phyloP scores from a whole-genome alignment of 1,140 invertebrate genomes.

The Ooceraea biroi region DNA sequence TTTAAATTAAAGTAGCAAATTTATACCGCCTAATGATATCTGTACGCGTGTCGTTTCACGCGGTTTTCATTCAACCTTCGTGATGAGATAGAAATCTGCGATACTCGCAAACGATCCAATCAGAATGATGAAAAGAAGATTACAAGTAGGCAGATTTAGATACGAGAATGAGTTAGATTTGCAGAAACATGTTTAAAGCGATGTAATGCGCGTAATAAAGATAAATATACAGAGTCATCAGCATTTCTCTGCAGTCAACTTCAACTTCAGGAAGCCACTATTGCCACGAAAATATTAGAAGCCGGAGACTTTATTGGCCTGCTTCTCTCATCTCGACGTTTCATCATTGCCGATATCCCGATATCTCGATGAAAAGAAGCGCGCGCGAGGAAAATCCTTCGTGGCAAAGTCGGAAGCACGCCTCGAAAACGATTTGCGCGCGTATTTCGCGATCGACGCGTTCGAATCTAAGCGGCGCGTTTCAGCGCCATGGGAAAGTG shows the following conservation, averaged over 20 bases:
- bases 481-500: constrained; percentile 59
- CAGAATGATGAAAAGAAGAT: not conserved
- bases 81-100: not conserved
- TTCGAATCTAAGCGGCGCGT: not conserved
- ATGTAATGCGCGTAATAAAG: not conserved
- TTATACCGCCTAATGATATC: not conserved
- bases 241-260: too few species aligned
- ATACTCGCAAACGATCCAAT: not conserved
- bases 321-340: not conserved
- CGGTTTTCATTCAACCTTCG: not conserved
- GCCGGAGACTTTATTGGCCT: not conserved
- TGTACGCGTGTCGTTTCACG: not conserved
- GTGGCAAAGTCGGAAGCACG: not conserved
- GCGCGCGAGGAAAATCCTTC: constrained; percentile 15
- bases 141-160: not conserved
- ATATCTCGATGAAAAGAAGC: not conserved
- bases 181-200: not conserved
- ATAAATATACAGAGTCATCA: not conserved
- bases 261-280: not conserved
- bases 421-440: constrained; percentile 48
- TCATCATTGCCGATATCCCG: too few species aligned
- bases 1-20: constrained; percentile 14
- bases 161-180: not conserved
- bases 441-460: not conserved
- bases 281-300: not conserved